Base-by-base conservation (phyloP, 2,797 vertebrate species). In the Brachymystax lenok region DNA sequence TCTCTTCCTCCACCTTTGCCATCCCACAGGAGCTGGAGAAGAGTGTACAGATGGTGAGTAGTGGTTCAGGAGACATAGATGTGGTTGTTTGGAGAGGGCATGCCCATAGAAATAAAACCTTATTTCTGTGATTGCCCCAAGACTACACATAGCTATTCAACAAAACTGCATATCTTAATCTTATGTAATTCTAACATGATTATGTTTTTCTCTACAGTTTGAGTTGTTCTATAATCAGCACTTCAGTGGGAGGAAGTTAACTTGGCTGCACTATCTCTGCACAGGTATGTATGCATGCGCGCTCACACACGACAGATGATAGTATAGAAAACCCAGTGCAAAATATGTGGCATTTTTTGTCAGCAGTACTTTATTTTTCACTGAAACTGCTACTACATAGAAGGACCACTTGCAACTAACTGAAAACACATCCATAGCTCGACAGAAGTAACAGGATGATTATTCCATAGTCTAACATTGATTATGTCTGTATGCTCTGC, bases 141-240 rank as follows among this genome's bases (percentile, higher is more conserved):
- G 30, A 46, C 28, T n/a, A 40, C 71, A 19, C 10, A 7, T 7
- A 28, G 63, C 46, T 73, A n/a, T 56, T 7, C 1, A 63, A 27
- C 21, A 27, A 27, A 24, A 24, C 59, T 24, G 19, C 59, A 24
- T 21, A 21, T 27, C 21, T 63, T 63, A 13, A 63, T 24, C 59
- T 63, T 27, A 24, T 63, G 59, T 63, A 21, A 63, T 16, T 71
- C 50, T 72, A 51, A 72, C 27, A 72, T 30, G 14, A 54, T 30
- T 74, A 46, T 46, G 16, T 46, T 21, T 74, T 67, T 78, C 27
- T 83, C 63, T 91, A 27, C 95, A 99, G 98, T 99, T 99, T 92
- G 98, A 99, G 94, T 94, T 99, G 93, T 99, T 99, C 96, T 99
- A 99, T 95, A 99, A 97, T 92, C 97, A 99, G 83, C 97, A 99